phyloP scores from a whole-genome alignment of 2,797 vertebrate species.

The Enteromius anoplus region DNA sequence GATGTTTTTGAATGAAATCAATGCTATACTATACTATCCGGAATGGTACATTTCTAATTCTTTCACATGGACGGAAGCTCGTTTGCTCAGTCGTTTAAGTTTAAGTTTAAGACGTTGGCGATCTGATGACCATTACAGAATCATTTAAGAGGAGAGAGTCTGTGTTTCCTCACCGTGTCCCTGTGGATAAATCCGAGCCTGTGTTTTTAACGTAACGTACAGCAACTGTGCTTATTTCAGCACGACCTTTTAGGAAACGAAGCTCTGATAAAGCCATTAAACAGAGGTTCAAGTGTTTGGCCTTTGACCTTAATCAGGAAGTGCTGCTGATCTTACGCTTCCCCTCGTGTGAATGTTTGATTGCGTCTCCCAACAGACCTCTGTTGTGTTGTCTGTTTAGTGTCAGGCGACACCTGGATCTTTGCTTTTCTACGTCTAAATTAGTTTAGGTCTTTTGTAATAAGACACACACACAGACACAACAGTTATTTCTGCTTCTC shows the following conservation, averaged over 20 bases:
- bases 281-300: constrained; percentile 68
- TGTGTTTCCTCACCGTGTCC: constrained; percentile 70
- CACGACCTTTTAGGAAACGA: constrained; percentile 64
- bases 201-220: constrained; percentile 63
- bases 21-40: too few species aligned
- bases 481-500: background rate
- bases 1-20: too few species aligned
- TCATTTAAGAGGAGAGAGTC: constrained; percentile 66
- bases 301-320: constrained; percentile 73
- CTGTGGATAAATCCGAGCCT: constrained; percentile 70
- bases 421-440: constrained; percentile 15
- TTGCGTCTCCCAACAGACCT: constrained; percentile 37
- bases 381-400: constrained; percentile 53
- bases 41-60: background rate
- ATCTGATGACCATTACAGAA: constrained; percentile 62
- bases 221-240: constrained; percentile 9
- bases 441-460: constrained; percentile 13
- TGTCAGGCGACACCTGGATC: constrained; percentile 45
- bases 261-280: constrained; percentile 71
- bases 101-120: background rate
- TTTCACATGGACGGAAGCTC: background rate
- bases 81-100: background rate
- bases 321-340: constrained; percentile 59
- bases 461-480: background rate
- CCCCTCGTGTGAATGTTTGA: constrained; percentile 46